Percentiles rank a stretch among this genome's conserved stretches.
These are phyloP conservation scores for Petromus typicus DNA, from an alignment of 2,113 vertebrate genomes.

Conservation along the genomic window DNA sequence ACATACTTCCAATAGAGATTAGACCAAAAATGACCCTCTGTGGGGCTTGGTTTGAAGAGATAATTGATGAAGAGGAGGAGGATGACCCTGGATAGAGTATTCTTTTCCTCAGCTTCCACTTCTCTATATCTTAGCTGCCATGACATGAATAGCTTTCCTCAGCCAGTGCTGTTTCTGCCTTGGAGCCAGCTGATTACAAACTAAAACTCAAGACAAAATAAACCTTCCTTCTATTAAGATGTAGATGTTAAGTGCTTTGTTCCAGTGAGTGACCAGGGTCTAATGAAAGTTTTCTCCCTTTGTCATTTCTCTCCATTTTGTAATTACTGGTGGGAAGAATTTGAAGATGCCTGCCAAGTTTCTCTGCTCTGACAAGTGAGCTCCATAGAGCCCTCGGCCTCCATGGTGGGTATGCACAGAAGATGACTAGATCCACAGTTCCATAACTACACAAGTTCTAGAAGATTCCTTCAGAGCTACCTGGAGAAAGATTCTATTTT, in stretches of 20 bases:
- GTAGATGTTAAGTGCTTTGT: not conserved
- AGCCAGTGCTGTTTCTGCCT: not conserved
- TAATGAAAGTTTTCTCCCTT: not conserved
- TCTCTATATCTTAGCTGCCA: not conserved
- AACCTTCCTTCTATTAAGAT: not conserved
- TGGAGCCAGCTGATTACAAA: no score
- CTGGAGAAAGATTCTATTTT: no score
- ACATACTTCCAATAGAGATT: not conserved
- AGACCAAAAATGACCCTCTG: not conserved
- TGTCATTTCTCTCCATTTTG: not conserved
- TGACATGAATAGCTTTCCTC: not conserved
- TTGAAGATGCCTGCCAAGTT: not conserved
- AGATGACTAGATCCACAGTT: not conserved
- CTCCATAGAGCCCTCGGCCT: not conserved
- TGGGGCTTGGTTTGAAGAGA: not conserved
- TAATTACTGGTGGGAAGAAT: not conserved
- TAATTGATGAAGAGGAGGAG: not conserved
- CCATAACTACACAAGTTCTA: accelerated
- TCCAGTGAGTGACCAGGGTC: not conserved
- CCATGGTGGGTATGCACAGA: not conserved
- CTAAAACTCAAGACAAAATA: not conserved
- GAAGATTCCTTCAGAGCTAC: not conserved
- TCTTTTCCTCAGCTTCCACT: not conserved
- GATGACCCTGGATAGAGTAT: not conserved
- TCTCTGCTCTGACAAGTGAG: not conserved